Percentiles rank a stretch among this genome's conserved stretches.
These are phyloP conservation scores for Frankliniella fusca DNA, from an alignment of 2,888 invertebrate genomes.

Conservation along the genomic window DNA sequence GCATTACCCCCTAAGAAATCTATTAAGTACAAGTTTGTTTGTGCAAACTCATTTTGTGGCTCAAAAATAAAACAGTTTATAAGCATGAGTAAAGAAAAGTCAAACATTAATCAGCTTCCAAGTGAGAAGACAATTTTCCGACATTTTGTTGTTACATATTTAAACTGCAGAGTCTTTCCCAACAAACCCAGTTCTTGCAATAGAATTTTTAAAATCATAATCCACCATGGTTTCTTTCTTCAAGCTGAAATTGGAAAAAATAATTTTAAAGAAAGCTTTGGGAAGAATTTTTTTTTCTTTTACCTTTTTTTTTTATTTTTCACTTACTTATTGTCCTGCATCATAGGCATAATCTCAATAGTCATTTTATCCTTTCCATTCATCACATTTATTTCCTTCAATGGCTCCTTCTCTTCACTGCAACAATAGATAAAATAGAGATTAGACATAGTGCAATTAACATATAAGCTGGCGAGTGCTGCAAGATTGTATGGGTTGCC, in stretches of 20 bases:
- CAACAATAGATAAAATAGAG: too few relatives aligned
- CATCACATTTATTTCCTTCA: conserved; percentile 60
- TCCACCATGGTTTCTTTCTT: conserved; percentile 75
- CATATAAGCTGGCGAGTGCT: too few relatives aligned
- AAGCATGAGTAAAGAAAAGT: neutral
- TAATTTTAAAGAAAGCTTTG: neutral
- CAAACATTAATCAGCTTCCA: neutral
- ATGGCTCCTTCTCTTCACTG: conserved; percentile 67
- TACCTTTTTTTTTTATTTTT: neutral
- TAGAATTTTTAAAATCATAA: conserved; percentile 75
- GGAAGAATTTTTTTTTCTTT: conserved; percentile 2
- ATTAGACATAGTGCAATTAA: too few relatives aligned
- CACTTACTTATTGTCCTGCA: conserved; percentile 39
- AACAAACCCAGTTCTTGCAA: conserved; percentile 78
- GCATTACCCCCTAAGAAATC: neutral
- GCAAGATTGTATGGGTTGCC: too few relatives aligned
- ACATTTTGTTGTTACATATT: conserved; percentile 35
- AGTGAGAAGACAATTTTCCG: neutral
- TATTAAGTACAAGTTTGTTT: neutral
- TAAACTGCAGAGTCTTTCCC: conserved; percentile 88
- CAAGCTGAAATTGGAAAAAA: conserved; percentile 48
- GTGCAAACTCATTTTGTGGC: neutral
- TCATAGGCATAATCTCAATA: conserved; percentile 49
- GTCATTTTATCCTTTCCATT: conserved; percentile 53
- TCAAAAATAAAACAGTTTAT: neutral